These are phyloP conservation scores for Drosophila punjabiensis DNA, from an alignment of 1,140 invertebrate species.

Conservation along the genomic window DNA sequence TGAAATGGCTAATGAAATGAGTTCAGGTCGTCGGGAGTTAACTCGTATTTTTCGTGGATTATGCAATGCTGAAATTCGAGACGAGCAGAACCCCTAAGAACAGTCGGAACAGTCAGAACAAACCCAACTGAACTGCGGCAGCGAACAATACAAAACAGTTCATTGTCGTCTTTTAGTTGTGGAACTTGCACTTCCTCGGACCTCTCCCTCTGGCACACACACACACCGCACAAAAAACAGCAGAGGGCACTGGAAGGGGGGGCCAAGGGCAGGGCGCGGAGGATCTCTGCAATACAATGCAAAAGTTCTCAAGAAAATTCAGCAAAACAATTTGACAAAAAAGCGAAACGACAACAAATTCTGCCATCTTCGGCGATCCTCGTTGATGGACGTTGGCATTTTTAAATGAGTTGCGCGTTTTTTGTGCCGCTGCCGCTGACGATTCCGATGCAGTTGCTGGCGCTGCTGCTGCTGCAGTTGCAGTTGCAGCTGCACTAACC, in stretches of 20 bases:
- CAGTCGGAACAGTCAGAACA: conserved; percentile 8
- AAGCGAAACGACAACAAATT: conserved; percentile 84
- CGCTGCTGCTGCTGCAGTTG: conserved; percentile 37
- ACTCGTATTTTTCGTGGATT: conserved; percentile 23
- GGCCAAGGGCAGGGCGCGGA: conserved; percentile 28
- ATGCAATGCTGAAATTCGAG: conserved; percentile 46
- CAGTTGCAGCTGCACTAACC: conserved; percentile 78
- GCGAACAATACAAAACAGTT: conserved; percentile 70
- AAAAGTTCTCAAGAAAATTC: conserved; percentile 84
- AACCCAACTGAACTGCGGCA: conserved; percentile 29
- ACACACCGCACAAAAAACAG: conserved; percentile 14
- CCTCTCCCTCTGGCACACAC: conserved; percentile 63
- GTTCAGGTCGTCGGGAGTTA: conserved; percentile 19
- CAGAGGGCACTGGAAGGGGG: conserved; percentile 20
- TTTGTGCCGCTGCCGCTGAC: conserved; percentile 55
- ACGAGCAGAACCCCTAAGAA: neutral
- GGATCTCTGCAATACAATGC: conserved; percentile 78
- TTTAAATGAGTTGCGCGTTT: conserved; percentile 84
- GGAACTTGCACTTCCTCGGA: conserved; percentile 76
- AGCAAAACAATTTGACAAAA: conserved; percentile 84
- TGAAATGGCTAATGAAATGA: conserved; percentile 53
- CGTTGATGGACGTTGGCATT: conserved; percentile 83
- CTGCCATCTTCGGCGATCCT: conserved; percentile 83
- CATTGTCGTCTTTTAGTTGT: conserved; percentile 77
- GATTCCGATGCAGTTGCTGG: conserved; percentile 29